Evolutionary conservation across 2,888 invertebrate genomes (phyloP).

Genomic region (Drosophila koepferae): DNA sequence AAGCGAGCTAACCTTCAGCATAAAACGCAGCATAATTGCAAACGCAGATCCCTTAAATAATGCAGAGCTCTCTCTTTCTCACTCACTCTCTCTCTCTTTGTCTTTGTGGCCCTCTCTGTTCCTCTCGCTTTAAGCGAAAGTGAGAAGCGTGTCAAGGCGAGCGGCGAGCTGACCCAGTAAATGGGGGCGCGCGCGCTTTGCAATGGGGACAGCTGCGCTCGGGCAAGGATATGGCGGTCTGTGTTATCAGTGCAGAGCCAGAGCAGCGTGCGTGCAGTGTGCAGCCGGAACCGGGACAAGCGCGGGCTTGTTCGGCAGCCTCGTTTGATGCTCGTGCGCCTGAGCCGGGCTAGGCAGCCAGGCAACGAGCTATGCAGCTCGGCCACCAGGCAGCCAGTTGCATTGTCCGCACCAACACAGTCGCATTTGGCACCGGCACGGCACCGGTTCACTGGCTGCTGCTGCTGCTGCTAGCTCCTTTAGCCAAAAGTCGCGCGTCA

Average conservation of each 20-base stretch:
- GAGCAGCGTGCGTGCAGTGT: conserved; percentile 44
- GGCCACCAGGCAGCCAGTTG: conserved; percentile 67
- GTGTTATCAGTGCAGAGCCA: conserved; percentile 68
- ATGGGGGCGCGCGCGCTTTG: conserved; percentile 43
- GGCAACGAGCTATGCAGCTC: conserved; percentile 11
- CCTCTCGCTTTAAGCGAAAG: conserved; percentile 11
- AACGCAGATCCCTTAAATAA: conserved; percentile 52
- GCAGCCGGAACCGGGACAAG: conserved; percentile 51
- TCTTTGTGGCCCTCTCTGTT: not conserved
- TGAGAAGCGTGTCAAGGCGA: conserved; percentile 72
- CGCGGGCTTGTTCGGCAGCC: conserved; percentile 43
- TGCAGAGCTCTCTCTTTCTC: conserved; percentile 26
- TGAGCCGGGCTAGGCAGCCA: conserved; percentile 30
- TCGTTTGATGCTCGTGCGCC: conserved; percentile 58
- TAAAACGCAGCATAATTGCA: conserved; percentile 75
- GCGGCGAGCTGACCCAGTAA: conserved; percentile 75
- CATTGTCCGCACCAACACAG: conserved; percentile 82
- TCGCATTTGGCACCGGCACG: conserved; percentile 82
- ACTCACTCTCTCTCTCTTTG: not conserved
- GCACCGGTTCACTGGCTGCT: conserved; percentile 79
- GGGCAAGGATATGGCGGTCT: conserved; percentile 31
- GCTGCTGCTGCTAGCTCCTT: conserved; percentile 19
- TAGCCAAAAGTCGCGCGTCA: conserved; percentile 32
- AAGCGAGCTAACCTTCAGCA: conserved; percentile 64
- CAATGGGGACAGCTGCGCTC: conserved; percentile 18